Evolutionary conservation across 2,797 vertebrate species (phyloP), one percentile per base, ranked within the genome.

Genomic region (Characodon lateralis): DNA sequence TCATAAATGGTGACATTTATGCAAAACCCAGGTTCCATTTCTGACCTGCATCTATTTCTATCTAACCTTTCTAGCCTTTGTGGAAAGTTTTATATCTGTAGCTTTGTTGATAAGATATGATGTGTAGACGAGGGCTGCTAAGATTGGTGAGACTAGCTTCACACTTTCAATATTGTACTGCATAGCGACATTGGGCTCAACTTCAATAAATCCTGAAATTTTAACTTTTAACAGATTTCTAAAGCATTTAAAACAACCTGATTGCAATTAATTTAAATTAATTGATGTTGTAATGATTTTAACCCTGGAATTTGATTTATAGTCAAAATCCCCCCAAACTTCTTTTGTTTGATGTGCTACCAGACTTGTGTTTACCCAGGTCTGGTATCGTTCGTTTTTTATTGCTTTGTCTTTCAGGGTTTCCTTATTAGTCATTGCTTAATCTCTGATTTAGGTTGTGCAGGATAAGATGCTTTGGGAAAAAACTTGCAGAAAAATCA

Each of bases 401-500:
- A 51, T 65, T 71, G 59, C 28, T 0, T 26, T 76, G 73, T 65
- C 9, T 26, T 65, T 55, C 20, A 31, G 35, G 13, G 0, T 69
- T 73, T 70, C 20, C 5, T 10, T 51, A 51, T 51, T 0, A 70
- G 13, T 66, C 39, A 31, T n/a, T 28, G 16, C 43, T 61, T 48
- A 48, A 48, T 31, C 41, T 59, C 35, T 3, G 20, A 48, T 48
- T 59, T 22, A 35, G 18, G 35, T 5, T 24, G 10, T 46, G 46
- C 31, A 65, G 5, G 78, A 28, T 35, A 6, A 53, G 50, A 55
- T 39, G 50, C 20, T 53, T 51, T 24, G 1, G 35, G 20, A 35
- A 39, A 78, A 70, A 48, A 26, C 2, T n/a, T 35, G n/a, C 79
- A 85, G 31, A 14, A 31, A 87, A 76, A 90, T 85, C 79, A 61